Percentiles rank a stretch among this genome's conserved stretches.
phyloP scores from a whole-genome alignment of 2,888 invertebrate species.

The Drosophila bunnanda region DNA sequence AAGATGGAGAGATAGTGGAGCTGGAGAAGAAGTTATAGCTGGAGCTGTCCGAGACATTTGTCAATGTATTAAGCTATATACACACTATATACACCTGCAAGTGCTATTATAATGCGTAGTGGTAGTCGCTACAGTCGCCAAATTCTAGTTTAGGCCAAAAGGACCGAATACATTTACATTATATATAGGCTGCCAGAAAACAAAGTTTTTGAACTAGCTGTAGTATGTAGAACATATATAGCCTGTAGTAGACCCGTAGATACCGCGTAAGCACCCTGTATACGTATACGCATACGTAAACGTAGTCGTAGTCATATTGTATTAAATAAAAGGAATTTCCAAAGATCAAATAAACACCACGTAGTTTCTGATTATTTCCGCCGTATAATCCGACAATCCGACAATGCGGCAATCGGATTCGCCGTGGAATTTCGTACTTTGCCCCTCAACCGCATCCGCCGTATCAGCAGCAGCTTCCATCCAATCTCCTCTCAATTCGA shows the following conservation, averaged over 20 bases:
- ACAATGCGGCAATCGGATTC: constrained; percentile 28
- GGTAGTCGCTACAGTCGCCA: constrained; percentile 33
- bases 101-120: constrained; percentile 56
- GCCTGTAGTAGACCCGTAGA: constrained; percentile 9
- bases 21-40: not conserved
- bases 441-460: constrained; percentile 17
- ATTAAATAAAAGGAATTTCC: constrained; percentile 36
- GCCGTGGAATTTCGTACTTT: constrained; percentile 46
- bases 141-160: constrained; percentile 29
- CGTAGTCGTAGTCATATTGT: constrained; percentile 16
- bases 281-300: not conserved
- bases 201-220: constrained; percentile 34
- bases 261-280: not conserved
- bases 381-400: constrained; percentile 17
- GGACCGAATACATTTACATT: constrained; percentile 2
- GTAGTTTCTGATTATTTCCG: too few species aligned
- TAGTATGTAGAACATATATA: constrained; percentile 14
- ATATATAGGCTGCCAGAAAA: constrained; percentile 36
- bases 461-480: constrained; percentile 25
- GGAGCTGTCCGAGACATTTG: constrained; percentile 18
- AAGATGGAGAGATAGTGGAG: not conserved
- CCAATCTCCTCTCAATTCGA: not conserved
- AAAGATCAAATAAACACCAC: constrained; percentile 17
- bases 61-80: constrained; percentile 48
- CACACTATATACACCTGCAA: constrained; percentile 29